These are phyloP conservation scores for Mylabris phalerata DNA, from an alignment of 1,140 invertebrate genomes.

Conservation along the genomic window DNA sequence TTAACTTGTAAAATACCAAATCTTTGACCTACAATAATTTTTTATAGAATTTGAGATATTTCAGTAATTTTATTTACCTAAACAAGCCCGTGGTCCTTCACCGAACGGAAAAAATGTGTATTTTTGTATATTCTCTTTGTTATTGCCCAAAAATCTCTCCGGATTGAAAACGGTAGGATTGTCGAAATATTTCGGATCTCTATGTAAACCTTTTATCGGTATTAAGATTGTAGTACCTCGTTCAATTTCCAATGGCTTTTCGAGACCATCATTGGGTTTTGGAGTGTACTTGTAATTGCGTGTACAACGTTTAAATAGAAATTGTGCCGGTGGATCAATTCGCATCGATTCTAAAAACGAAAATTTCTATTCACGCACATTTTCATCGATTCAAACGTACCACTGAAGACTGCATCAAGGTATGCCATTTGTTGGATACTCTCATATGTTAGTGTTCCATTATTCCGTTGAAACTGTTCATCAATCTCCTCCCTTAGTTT, in stretches of 20 bases:
- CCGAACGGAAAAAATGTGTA: slow-evolving; percentile 54
- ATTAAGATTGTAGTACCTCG: slow-evolving; percentile 49
- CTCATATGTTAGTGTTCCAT: slow-evolving; percentile 42
- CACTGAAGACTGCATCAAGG: slow-evolving; percentile 45
- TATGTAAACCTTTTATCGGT: slow-evolving; percentile 50
- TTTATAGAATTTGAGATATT: not conserved
- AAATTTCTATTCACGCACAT: not conserved
- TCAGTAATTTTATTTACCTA: slow-evolving; percentile 39
- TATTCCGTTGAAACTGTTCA: slow-evolving; percentile 28
- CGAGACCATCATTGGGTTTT: slow-evolving; percentile 21
- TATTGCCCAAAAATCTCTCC: slow-evolving; percentile 52
- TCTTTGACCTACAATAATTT: slow-evolving; percentile 54
- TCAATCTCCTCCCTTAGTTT: slow-evolving; percentile 59
- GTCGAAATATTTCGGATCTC: slow-evolving; percentile 47
- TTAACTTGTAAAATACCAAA: slow-evolving; percentile 47
- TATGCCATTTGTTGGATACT: slow-evolving; percentile 43
- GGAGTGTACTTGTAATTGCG: slow-evolving; percentile 24
- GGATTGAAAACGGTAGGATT: slow-evolving; percentile 54
- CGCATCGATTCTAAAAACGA: slow-evolving; percentile 42
- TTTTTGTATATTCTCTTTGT: slow-evolving; percentile 26
- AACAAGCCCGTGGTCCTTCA: slow-evolving; percentile 57
- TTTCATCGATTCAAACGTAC: slow-evolving; percentile 19
- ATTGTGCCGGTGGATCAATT: slow-evolving; percentile 40
- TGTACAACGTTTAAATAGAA: slow-evolving; percentile 34
- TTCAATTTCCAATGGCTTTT: slow-evolving; percentile 37